phyloP scores from a whole-genome alignment of 2,888 invertebrate species.

The Polyploca ridens region DNA sequence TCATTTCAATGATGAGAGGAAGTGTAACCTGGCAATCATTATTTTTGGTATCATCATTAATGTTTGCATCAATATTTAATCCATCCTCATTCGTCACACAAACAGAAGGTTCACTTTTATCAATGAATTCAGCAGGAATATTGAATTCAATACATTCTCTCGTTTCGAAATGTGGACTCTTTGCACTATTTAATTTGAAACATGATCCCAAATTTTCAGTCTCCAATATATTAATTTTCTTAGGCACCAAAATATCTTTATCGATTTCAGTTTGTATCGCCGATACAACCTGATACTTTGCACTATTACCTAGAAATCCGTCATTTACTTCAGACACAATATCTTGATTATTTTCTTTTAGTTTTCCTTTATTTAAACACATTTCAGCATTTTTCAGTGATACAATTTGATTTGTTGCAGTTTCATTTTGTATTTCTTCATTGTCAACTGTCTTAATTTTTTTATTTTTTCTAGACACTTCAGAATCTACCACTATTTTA shows the following conservation, averaged over 20 bases:
- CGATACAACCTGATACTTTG: neutral
- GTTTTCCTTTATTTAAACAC: neutral
- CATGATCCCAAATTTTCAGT: neutral
- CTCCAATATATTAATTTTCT: neutral
- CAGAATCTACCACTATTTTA: neutral
- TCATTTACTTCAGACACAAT: neutral
- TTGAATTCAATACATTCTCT: slow-evolving; percentile 1
- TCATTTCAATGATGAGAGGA: neutral
- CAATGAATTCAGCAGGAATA: neutral
- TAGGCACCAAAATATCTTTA: neutral
- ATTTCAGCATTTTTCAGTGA: neutral
- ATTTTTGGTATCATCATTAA: neutral
- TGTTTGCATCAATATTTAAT: neutral
- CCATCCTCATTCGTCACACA: neutral
- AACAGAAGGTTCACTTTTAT: neutral
- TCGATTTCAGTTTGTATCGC: neutral
- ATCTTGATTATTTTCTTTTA: neutral
- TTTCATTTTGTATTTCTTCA: neutral
- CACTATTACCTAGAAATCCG: neutral
- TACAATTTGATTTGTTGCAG: neutral
- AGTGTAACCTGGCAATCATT: neutral
- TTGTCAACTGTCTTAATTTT: neutral
- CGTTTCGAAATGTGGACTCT: neutral
- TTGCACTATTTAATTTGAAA: neutral
- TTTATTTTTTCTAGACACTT: neutral